These are phyloP conservation scores for Macropus fuliginosus DNA, from an alignment of 2,797 vertebrate species.

Conservation along the genomic window DNA sequence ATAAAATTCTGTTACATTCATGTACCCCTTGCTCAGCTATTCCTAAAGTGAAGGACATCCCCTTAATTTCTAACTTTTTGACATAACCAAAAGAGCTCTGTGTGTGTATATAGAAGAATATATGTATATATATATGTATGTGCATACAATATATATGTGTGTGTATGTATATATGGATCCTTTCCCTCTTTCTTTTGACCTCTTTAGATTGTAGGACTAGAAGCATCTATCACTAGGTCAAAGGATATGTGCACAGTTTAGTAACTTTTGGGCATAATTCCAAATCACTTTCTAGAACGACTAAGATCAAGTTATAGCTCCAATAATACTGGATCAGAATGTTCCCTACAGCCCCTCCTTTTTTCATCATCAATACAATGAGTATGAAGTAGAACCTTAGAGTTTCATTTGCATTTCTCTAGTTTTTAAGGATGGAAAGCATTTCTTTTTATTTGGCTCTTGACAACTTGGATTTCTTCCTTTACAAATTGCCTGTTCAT, in stretches of 20 bases:
- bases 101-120: not conserved
- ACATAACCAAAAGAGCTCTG: not conserved
- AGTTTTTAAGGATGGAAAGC: not conserved
- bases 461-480: not conserved
- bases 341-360: not conserved
- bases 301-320: not conserved
- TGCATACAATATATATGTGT: not conserved
- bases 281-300: not conserved
- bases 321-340: not conserved
- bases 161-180: too few relatives aligned
- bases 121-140: not conserved
- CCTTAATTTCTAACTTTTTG: not conserved
- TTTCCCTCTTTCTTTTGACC: not conserved
- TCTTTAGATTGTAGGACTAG: not conserved
- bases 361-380: not conserved
- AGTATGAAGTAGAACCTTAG: not conserved
- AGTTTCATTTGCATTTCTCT: not conserved
- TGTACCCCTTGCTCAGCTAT: not conserved
- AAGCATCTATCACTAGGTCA: not conserved
- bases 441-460: not conserved
- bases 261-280: not conserved
- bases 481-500: not conserved
- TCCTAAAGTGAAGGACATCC: not conserved
- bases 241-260: not conserved
- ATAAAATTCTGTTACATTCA: not conserved